Percentiles rank a stretch among this genome's conserved stretches.
Conservation (phyloP, 2,113 vertebrate species). For the Sinocyclocheilus rhinocerous region DNA sequence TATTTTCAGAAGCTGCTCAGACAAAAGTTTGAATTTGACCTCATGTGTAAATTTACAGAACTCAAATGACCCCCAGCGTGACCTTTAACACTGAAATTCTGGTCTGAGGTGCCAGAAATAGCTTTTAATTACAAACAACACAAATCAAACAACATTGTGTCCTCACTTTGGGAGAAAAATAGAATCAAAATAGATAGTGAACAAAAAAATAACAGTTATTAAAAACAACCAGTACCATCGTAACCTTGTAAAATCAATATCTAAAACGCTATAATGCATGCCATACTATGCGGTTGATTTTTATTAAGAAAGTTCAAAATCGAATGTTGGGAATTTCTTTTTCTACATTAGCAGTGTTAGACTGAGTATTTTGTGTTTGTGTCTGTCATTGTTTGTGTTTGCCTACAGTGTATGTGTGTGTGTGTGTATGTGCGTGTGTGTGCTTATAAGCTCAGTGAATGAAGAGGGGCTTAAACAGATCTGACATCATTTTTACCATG, state of each 20-base stretch:
- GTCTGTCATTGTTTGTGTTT: not conserved
- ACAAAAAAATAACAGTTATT: constrained; percentile 71
- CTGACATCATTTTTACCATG: constrained; percentile 67
- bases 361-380: constrained; percentile 40
- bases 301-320: constrained; percentile 65
- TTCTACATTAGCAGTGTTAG: constrained; percentile 67
- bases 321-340: constrained; percentile 51
- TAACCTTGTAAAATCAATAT: constrained; percentile 73
- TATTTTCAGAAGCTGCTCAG: constrained; percentile 24
- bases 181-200: constrained; percentile 68
- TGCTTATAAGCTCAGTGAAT: constrained; percentile 70
- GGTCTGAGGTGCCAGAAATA: constrained; percentile 73
- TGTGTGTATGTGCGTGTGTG: constrained; percentile 48
- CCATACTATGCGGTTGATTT: constrained; percentile 71
- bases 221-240: constrained; percentile 75
- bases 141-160: constrained; percentile 77
- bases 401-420: constrained; percentile 47
- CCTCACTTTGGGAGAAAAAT: constrained; percentile 63
- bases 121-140: constrained; percentile 76
- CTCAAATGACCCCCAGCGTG: constrained; percentile 20
- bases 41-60: constrained; percentile 32
- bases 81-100: constrained; percentile 70
- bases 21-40: constrained; percentile 8
- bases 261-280: constrained; percentile 77
- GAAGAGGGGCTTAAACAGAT: constrained; percentile 58